Evolutionary conservation across 2,113 vertebrate species (phyloP), one percentile per base, ranked within the genome.

Genomic region (Bos javanicus): DNA sequence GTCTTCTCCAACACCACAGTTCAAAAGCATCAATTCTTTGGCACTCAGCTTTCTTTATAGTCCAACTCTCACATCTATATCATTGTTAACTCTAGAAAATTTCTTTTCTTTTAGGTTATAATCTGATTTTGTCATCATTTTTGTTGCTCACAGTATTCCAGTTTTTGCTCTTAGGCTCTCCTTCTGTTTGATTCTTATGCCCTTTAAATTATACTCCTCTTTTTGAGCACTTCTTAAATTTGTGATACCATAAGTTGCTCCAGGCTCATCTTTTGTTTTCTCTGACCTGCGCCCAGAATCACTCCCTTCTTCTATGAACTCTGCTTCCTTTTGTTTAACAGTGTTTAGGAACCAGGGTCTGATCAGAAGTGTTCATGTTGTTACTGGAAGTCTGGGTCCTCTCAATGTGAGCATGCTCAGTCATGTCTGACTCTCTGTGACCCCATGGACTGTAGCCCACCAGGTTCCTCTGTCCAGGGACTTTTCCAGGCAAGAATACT

Each of bases 51-150:
- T 71, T 71, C 67, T 71, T 71, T 23, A 39, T 23, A 71, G n/a
- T 71, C 0, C n/a, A 23, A 23, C 67, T 71, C 17, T 36, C 1
- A 71, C n/a, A 39, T 36, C n/a, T 23, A 0, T 71, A 3, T 71
- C 67, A 71, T 71, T 83, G 39, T 36, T 30, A 83, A 84, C 16
- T 39, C 62, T 50, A 90, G 43, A 39, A 74, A 59, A 12, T 67
- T 78, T 50, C 54, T 48, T 83, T 74, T 28, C 25, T 26, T 50
- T 90, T 48, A 43, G 60, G 17, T 5, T 81, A 36, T 50, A 48
- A 19, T 83, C 11, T 48, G 15, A 83, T 50, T 74, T 59, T 84
- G 16, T 71, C 39, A 71, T 48, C 71, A 48, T 74, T 84, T 56
- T 71, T 94, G 7, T 95, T 90, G 52, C 43, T 57, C 87, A 59